phyloP scores from a whole-genome alignment of 2,113 vertebrate genomes.

The Erpornis zantholeuca region DNA sequence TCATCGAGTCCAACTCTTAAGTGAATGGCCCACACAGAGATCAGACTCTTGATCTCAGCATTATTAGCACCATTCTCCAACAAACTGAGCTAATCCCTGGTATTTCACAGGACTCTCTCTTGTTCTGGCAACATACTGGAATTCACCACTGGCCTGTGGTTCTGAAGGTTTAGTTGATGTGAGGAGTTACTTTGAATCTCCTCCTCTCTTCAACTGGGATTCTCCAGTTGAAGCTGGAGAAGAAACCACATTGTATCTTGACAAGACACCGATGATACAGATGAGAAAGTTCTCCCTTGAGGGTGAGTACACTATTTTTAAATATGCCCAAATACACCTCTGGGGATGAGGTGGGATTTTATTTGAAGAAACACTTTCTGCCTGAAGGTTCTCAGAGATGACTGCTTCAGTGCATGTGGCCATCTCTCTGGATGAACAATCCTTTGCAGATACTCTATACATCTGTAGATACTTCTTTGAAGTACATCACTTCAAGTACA shows the following conservation, averaged over 20 bases:
- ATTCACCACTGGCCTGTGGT: not conserved
- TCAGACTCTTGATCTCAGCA: not conserved
- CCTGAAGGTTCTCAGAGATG: not conserved
- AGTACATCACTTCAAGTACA: no score
- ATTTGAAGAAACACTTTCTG: not conserved
- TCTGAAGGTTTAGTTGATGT: not conserved
- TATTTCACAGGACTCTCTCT: not conserved
- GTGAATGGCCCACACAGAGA: not conserved
- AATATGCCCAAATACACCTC: not conserved
- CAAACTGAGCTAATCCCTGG: not conserved
- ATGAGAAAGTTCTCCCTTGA: not conserved
- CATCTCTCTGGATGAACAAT: no score
- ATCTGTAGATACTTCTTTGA: no score
- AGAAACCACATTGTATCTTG: not conserved
- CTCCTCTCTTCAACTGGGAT: not conserved
- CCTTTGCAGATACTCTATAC: no score
- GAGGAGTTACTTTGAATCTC: not conserved
- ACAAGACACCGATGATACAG: rapidly evolving
- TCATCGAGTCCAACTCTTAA: rapidly evolving
- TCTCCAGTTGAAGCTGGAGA: not conserved
- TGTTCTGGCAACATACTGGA: not conserved
- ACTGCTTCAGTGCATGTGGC: not conserved
- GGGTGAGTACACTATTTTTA: not conserved
- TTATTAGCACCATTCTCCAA: not conserved
- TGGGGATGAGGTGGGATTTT: not conserved